A percentile compares a stretch with the other conserved stretches of the same genome.
Evolutionary conservation across 2,113 vertebrate species (phyloP).

Genomic region (Cariama cristata): DNA sequence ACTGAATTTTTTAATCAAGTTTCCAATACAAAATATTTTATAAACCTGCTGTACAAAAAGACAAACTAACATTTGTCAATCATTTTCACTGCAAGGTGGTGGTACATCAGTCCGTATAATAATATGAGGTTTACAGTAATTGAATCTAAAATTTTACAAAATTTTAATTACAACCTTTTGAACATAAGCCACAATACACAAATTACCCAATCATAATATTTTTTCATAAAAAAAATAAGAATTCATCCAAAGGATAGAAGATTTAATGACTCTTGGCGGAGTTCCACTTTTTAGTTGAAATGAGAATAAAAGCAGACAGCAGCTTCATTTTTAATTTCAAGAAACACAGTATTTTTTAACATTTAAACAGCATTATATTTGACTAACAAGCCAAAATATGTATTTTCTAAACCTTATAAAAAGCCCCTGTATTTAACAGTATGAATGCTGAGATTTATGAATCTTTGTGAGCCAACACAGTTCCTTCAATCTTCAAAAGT

Average conservation of each 20-base stretch:
- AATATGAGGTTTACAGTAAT: slow-evolving; percentile 41
- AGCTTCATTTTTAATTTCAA: slow-evolving; percentile 63
- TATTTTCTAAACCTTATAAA: slow-evolving; percentile 52
- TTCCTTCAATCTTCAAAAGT: slow-evolving; percentile 20
- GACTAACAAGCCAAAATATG: slow-evolving; percentile 65
- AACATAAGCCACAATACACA: slow-evolving; percentile 55
- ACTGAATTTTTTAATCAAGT: background rate
- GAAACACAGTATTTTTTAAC: slow-evolving; percentile 65
- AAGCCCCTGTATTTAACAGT: slow-evolving; percentile 47
- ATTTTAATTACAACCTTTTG: slow-evolving; percentile 65
- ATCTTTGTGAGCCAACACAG: background rate
- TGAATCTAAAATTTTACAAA: slow-evolving; percentile 49
- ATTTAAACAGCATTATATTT: slow-evolving; percentile 58
- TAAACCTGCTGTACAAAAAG: background rate
- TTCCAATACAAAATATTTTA: slow-evolving; percentile 7
- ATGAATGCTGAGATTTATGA: background rate
- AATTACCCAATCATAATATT: slow-evolving; percentile 68
- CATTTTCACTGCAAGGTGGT: slow-evolving; percentile 13
- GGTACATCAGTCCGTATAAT: slow-evolving; percentile 10
- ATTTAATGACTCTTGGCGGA: slow-evolving; percentile 72
- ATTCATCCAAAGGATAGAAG: slow-evolving; percentile 68
- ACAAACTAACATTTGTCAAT: background rate
- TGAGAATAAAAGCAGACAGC: slow-evolving; percentile 67
- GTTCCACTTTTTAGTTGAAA: slow-evolving; percentile 66
- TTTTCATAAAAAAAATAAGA: slow-evolving; percentile 70